phyloP scores from a whole-genome alignment of 1,140 invertebrate genomes.

The Temnothorax longispinosus region DNA sequence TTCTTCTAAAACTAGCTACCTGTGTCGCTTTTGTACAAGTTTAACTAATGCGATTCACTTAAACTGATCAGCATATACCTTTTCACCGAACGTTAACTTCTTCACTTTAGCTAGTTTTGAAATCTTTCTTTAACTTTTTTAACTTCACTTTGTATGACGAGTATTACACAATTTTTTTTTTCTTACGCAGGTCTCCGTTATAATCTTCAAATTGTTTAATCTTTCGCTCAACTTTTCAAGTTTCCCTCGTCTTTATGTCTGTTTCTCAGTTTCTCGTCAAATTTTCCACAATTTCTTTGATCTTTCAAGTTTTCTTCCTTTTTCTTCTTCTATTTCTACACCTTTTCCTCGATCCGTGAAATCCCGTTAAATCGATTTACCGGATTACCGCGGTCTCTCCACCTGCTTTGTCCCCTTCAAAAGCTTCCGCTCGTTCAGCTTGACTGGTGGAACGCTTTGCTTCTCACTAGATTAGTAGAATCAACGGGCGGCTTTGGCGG shows the following conservation, averaged over 20 bases:
- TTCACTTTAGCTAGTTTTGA: background rate
- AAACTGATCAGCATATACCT: background rate
- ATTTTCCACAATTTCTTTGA: background rate
- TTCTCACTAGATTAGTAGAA: constrained; percentile 35
- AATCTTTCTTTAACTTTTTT: background rate
- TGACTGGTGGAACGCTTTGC: constrained; percentile 2
- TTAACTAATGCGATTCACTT: background rate
- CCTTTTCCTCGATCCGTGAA: background rate
- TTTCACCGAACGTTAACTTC: background rate
- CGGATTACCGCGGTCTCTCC: background rate
- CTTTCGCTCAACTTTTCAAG: background rate
- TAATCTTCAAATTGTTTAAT: background rate
- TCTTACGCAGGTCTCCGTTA: background rate
- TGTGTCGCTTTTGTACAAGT: background rate
- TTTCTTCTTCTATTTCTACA: background rate
- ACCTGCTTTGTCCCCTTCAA: background rate
- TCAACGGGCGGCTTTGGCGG: background rate
- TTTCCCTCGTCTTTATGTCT: background rate
- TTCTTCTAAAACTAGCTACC: background rate
- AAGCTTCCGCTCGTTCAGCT: background rate
- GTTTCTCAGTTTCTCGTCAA: background rate
- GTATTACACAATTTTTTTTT: background rate
- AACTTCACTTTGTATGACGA: background rate
- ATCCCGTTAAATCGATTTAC: background rate
- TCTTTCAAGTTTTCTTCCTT: background rate